These are phyloP conservation scores for Discoglossus pictus DNA, from an alignment of 2,797 vertebrate genomes.

Conservation along the genomic window DNA sequence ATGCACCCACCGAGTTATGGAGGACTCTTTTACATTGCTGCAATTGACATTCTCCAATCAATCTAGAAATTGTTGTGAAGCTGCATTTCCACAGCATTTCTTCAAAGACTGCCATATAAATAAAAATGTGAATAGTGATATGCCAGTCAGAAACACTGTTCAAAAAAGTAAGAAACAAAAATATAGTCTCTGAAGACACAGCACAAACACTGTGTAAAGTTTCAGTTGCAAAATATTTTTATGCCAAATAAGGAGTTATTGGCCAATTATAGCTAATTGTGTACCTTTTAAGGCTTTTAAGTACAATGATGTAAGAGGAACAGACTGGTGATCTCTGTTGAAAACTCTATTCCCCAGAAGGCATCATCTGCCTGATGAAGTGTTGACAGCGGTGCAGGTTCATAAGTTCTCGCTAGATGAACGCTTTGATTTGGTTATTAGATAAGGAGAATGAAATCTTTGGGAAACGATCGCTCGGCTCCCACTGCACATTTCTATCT, in stretches of 20 bases:
- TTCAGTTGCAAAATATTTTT: background rate
- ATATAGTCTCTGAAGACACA: background rate
- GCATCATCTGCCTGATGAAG: constrained; percentile 10
- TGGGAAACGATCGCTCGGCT: background rate
- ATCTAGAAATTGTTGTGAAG: too few relatives aligned
- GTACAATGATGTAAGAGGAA: background rate
- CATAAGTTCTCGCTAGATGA: constrained; percentile 9
- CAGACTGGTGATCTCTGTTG: background rate
- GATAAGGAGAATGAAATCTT: constrained; percentile 9
- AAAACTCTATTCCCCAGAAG: constrained; percentile 4
- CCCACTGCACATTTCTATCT: constrained; percentile 6
- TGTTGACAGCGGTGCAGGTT: constrained; percentile 19
- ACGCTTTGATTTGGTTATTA: constrained; percentile 14
- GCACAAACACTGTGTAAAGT: background rate
- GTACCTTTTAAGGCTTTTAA: background rate
- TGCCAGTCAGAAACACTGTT: too few relatives aligned
- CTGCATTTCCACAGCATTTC: too few relatives aligned
- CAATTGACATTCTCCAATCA: too few relatives aligned
- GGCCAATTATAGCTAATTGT: constrained; percentile 14
- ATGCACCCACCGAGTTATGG: too few relatives aligned
- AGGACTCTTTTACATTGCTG: too few relatives aligned
- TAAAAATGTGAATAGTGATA: too few relatives aligned
- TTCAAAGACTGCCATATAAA: too few relatives aligned
- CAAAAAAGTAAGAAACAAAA: too few relatives aligned
- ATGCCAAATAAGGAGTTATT: constrained; percentile 4